Conservation (phyloP, 2,113 vertebrate genomes). For the Neodontobutis hainanensis region DNA sequence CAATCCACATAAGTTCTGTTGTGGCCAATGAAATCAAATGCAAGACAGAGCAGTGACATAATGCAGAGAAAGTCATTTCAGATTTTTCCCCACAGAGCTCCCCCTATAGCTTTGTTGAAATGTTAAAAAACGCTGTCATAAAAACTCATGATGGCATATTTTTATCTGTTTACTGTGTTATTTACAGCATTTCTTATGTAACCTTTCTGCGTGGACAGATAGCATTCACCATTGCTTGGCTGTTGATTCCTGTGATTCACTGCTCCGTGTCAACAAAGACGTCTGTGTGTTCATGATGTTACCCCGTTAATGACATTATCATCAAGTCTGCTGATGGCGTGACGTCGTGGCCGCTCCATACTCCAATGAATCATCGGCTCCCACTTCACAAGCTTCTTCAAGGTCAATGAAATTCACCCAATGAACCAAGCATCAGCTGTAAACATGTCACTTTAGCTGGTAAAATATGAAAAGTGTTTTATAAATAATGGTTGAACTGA, state of each 20-base stretch:
- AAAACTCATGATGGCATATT: not conserved
- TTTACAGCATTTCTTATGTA: slow-evolving; percentile 29
- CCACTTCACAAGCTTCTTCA: slow-evolving; percentile 18
- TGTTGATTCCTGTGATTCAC: slow-evolving; percentile 51
- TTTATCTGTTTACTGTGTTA: slow-evolving; percentile 17
- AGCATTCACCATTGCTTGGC: slow-evolving; percentile 22
- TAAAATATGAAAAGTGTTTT: not conserved
- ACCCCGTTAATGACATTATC: slow-evolving; percentile 54
- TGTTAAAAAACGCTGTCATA: too few species aligned
- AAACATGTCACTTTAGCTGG: slow-evolving; percentile 16
- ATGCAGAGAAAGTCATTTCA: too few species aligned
- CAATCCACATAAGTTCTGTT: too few species aligned
- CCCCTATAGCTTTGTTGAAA: too few species aligned
- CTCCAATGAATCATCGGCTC: slow-evolving; percentile 30
- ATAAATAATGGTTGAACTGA: slow-evolving; percentile 14
- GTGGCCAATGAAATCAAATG: too few species aligned
- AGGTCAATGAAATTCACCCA: slow-evolving; percentile 35
- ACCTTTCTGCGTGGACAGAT: slow-evolving; percentile 27
- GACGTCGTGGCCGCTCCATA: slow-evolving; percentile 27
- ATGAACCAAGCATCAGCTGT: slow-evolving; percentile 15
- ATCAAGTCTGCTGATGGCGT: slow-evolving; percentile 36
- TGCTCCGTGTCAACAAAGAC: slow-evolving; percentile 43
- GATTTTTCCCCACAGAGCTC: too few species aligned
- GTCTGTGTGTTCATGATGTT: slow-evolving; percentile 34
- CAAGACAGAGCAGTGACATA: too few species aligned